Evolutionary conservation across 2,888 invertebrate genomes (phyloP), one percentile per base, ranked within the genome.

Genomic region (Leptinotarsa tumamoca): DNA sequence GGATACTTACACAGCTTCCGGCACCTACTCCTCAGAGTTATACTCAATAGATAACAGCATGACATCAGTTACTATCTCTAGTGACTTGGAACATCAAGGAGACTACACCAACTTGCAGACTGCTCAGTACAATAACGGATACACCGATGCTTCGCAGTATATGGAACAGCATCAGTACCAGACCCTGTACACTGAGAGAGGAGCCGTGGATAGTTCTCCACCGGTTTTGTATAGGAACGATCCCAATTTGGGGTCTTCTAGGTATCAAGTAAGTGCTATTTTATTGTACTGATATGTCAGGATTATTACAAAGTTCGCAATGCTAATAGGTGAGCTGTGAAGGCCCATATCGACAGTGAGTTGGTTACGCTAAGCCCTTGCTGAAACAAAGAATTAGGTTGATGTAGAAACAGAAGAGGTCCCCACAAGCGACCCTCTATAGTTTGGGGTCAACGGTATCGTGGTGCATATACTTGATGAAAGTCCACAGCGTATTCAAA

Each of bases 21-120:
- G 58, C 7, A 76, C 71, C 7, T 76, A 76, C 63, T 63, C 79
- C 4, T 80, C 80, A 69, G 79, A 81, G 21, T 78, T 80, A 18
- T 78, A 80, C n/a, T 68, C 76, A 18, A 75, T 80, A 17, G 81
- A 80, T 52, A 77, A 74, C 7, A 80, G 78, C 21, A 79, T 82
- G 33, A 81, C 72, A 80, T 71, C 77, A 5, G 77, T 75, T 14
- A 72, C 73, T 1, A 58, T 78, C 4, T 67, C 78, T 27, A 76
- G 33, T 43, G 76, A 74, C 7, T 81, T 82, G 10, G 83, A 83
- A 67, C 87, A 89, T 76, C 87, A 87, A 74, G 75, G 89, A 84
- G 80, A 93, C 90, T 93, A 93, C 82, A 92, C 93, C 0, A 92
- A 92, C 80, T 86, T 93, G 78, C 92, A 93, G 84, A 92, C 92